Evolutionary conservation across 1,140 invertebrate species (phyloP).

Genomic region (Acromyrmex echinatior): DNA sequence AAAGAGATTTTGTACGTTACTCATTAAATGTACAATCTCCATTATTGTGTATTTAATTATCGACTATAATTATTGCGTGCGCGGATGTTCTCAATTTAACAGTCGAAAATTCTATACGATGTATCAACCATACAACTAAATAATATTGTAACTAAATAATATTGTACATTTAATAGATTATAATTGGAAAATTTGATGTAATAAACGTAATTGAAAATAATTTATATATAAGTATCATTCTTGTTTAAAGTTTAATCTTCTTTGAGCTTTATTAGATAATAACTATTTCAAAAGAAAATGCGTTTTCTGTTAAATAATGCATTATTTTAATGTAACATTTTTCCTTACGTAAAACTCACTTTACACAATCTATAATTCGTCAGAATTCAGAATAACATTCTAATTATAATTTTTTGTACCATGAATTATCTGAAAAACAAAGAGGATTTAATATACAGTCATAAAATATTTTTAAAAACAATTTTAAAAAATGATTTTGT

Average conservation of each 20-base stretch:
- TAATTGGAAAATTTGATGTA: background rate
- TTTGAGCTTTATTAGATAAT: slow-evolving; percentile 4
- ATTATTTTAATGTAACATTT: background rate
- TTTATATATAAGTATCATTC: background rate
- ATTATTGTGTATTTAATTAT: slow-evolving; percentile 54
- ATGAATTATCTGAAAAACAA: background rate
- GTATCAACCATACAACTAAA: background rate
- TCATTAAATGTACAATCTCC: slow-evolving; percentile 2
- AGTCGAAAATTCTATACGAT: background rate
- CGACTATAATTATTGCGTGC: slow-evolving; percentile 30
- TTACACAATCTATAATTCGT: background rate
- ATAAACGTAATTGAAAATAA: background rate
- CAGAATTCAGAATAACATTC: background rate
- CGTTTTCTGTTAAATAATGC: background rate
- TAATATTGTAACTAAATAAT: slow-evolving; percentile 10
- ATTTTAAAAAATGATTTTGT: background rate
- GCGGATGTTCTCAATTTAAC: background rate
- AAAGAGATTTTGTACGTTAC: slow-evolving; percentile 18
- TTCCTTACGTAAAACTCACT: background rate
- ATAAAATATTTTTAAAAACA: background rate
- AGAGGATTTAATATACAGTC: background rate
- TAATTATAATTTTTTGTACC: background rate
- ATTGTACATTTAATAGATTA: background rate
- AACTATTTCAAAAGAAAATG: background rate
- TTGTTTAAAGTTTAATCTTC: background rate